Evolutionary conservation across 2,797 vertebrate genomes (phyloP), one percentile per base, ranked within the genome.

Genomic region (Basileuterus tristriatus): DNA sequence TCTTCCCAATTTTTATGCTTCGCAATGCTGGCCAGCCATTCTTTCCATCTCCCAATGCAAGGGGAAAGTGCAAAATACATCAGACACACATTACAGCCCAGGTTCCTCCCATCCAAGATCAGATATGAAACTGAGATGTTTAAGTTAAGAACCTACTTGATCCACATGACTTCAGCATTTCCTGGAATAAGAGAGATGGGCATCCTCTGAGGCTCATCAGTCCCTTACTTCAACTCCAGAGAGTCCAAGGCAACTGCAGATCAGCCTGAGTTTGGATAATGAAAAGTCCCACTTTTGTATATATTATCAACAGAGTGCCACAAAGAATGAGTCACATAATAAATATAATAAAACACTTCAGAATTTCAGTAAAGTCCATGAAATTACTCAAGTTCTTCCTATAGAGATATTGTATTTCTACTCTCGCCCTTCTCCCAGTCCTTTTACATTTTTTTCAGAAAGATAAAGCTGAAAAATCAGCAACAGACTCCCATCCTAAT

Each of bases 321-420:
- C 29, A 77, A 76, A 77, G 37, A 67, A 60, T 32, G 27, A 84
- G 41, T 41, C 2, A 1, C 8, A 5, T 17, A 83, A 82, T 49
- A 87, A 87, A 89, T 85, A 39, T 32, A 74, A 58, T n/a, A 69
- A 77, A 59, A 39, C 29, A 34, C 49, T 81, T 94, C 7, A 72
- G 24, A 52, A 82, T 53, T 87, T 82, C 60, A 64, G 8, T 44
- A 46, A 91, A 81, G 21, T 34, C 59, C 56, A 74, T 47, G 16
- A 70, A 94, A 85, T 23, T 1, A 59, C 53, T 74, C 15, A 17
- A 67, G 14, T 68, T 82, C 50, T 89, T 49, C 69, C n/a, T 80
- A 12, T 2, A 18, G 27, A 83, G 24, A 71, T 67, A 56, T 0
- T 78, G 27, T 34, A 60, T 69, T 85, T 75, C 58, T 55, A 29